Evolutionary conservation across 30 jellyfish, hydroid and myxozoan genomes (phyloP).

Genomic region (Aurelia sp.): DNA sequence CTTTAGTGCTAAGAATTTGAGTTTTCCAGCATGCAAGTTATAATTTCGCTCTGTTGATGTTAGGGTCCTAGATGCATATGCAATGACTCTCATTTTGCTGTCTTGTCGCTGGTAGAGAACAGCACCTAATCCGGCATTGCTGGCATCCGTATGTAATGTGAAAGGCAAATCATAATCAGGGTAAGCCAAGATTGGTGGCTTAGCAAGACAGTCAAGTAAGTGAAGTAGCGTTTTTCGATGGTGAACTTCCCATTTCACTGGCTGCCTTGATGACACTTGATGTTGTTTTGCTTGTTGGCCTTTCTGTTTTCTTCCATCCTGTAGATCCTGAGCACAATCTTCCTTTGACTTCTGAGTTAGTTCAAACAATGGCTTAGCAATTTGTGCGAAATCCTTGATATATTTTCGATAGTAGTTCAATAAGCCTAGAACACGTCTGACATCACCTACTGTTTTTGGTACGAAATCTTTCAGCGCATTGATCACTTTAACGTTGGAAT

Average conservation of each 20-base stretch:
- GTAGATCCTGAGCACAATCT: no score
- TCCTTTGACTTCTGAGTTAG: not conserved
- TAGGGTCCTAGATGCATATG: slow-evolving; percentile 50
- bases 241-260: slow-evolving; percentile 21
- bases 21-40: slow-evolving; percentile 52
- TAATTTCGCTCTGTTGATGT: slow-evolving; percentile 34
- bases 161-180: slow-evolving; percentile 36
- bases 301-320: slow-evolving; percentile 11
- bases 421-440: slow-evolving; percentile 17
- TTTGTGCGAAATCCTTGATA: slow-evolving; percentile 7
- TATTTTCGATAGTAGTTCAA: slow-evolving; percentile 9
- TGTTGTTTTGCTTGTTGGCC: not conserved
- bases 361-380: slow-evolving; percentile 17
- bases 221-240: not conserved
- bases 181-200: slow-evolving; percentile 52
- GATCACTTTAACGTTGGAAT: slow-evolving; percentile 13
- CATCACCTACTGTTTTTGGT: slow-evolving; percentile 25
- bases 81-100: slow-evolving; percentile 38
- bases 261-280: slow-evolving; percentile 23
- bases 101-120: slow-evolving; percentile 41
- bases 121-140: slow-evolving; percentile 51
- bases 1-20: slow-evolving; percentile 54
- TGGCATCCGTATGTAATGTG: slow-evolving; percentile 56
- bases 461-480: slow-evolving; percentile 1
- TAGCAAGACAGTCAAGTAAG: slow-evolving; percentile 13